A percentile compares a stretch with the other conserved stretches of the same genome.
phyloP scores from a whole-genome alignment of 2,888 invertebrate species.

The Chrysomela aeneicollis region DNA sequence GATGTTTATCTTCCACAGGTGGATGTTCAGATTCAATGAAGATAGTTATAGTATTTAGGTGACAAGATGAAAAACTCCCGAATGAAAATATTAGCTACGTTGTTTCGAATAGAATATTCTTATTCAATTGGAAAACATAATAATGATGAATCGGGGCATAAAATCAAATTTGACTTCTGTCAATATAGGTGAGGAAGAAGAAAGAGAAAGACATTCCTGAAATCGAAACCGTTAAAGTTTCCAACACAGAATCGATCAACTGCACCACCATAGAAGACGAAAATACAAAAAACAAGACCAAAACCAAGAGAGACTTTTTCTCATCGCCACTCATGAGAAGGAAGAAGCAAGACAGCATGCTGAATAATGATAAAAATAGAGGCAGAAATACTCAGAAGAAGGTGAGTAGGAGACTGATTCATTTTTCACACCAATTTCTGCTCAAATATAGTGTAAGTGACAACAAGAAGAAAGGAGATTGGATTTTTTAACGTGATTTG shows the following conservation, averaged over 20 bases:
- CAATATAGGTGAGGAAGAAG: conserved; percentile 32
- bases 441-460: too few relatives aligned
- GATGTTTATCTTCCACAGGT: too few relatives aligned
- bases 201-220: conserved; percentile 56
- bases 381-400: conserved; percentile 53
- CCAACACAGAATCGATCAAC: conserved; percentile 19
- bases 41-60: too few relatives aligned
- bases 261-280: conserved; percentile 31
- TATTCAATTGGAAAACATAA: neutral
- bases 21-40: too few relatives aligned
- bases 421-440: too few relatives aligned
- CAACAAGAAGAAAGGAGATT: too few relatives aligned
- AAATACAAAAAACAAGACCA: conserved; percentile 49
- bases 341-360: conserved; percentile 54
- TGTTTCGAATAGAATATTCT: too few relatives aligned
- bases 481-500: too few relatives aligned
- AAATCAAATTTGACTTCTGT: neutral
- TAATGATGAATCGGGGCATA: neutral
- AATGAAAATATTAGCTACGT: too few relatives aligned
- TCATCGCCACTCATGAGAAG: conserved; percentile 60
- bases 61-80: too few relatives aligned
- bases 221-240: conserved; percentile 40
- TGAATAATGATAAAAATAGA: conserved; percentile 40
- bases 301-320: conserved; percentile 58
- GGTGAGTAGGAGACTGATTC: too few relatives aligned